Conservation (phyloP, 2,888 invertebrate genomes). For the Pyrocoelia pectoralis region DNA sequence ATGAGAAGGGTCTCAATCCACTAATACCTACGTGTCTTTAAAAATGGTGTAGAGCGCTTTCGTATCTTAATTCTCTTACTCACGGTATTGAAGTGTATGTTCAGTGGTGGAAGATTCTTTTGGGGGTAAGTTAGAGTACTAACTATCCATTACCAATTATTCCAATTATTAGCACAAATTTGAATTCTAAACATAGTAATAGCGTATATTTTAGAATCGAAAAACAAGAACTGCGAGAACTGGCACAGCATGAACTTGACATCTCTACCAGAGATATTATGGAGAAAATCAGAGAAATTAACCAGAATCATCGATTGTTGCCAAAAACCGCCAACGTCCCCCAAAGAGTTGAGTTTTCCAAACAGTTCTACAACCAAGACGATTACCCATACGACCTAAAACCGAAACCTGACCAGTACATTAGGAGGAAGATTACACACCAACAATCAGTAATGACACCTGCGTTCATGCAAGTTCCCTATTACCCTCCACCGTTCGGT, state of each 20-base stretch:
- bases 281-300: constrained; percentile 65
- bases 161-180: not conserved
- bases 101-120: constrained; percentile 37
- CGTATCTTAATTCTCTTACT: constrained; percentile 11
- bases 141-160: constrained; percentile 21
- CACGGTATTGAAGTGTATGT: constrained; percentile 43
- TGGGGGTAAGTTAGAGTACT: constrained; percentile 47
- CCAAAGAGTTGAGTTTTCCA: not conserved
- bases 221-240: constrained; percentile 39
- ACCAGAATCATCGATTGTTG: constrained; percentile 59
- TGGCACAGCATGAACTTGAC: not conserved
- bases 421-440: constrained; percentile 56
- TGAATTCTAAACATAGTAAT: no score
- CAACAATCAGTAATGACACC: constrained; percentile 52
- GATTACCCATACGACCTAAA: no score
- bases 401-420: constrained; percentile 51
- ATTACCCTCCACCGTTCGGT: not conserved
- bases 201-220: constrained; percentile 48
- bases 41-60: constrained; percentile 5
- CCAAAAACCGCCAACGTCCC: constrained; percentile 8
- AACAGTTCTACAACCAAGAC: constrained; percentile 14
- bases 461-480: not conserved
- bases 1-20: no score
- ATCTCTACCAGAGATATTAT: constrained; percentile 60
- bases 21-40: constrained; percentile 10